Conservation (phyloP, 2,888 invertebrate genomes). For the Vanessa cardui region DNA sequence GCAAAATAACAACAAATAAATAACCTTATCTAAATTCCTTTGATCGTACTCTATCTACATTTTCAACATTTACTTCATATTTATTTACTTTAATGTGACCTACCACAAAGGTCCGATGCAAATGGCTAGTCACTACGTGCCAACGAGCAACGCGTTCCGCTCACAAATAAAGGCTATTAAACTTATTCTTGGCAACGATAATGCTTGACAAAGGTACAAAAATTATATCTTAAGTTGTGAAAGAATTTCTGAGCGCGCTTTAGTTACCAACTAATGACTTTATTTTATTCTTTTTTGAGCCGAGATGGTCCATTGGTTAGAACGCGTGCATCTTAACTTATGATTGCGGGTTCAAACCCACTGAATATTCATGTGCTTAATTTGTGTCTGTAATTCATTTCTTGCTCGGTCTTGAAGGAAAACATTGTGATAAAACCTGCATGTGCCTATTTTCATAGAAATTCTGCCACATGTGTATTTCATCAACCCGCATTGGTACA, state of each 20-base stretch:
- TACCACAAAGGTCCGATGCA: slow-evolving; percentile 26
- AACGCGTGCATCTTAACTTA: no score
- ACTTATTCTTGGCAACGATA: slow-evolving; percentile 10
- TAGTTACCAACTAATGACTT: background rate
- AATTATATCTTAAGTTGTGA: slow-evolving; percentile 10
- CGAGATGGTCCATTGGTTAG: no score
- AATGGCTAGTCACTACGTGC: slow-evolving; percentile 20
- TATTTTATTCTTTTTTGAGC: no score
- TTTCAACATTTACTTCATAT: slow-evolving; percentile 13
- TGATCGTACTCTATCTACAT: slow-evolving; percentile 7
- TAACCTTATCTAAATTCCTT: slow-evolving; percentile 11
- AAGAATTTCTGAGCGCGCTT: background rate
- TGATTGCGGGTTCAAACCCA: no score
- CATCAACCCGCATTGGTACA: no score
- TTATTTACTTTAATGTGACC: slow-evolving; percentile 20
- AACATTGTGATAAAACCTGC: no score
- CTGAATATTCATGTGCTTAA: no score
- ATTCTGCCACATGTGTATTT: no score
- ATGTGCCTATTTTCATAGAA: no score
- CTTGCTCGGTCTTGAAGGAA: no score
- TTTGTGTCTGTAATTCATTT: no score
- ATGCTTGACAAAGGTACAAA: slow-evolving; percentile 9
- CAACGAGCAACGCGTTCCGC: slow-evolving; percentile 16
- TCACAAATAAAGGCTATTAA: slow-evolving; percentile 22
- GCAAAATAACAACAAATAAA: background rate